phyloP scores from a whole-genome alignment of 2,888 invertebrate species.

The Dryadula phaetusa region DNA sequence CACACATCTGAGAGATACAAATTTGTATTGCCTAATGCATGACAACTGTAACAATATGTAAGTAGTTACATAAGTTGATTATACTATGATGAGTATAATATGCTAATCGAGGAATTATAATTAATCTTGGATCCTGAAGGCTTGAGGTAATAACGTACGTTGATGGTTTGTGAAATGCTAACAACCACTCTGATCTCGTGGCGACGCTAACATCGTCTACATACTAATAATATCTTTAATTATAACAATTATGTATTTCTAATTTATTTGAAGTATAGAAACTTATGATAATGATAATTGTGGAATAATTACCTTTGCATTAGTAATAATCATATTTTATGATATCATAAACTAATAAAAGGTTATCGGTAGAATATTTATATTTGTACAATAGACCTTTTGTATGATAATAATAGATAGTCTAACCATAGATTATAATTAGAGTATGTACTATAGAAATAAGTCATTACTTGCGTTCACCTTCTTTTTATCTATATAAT shows the following conservation, averaged over 20 bases:
- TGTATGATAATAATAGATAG: background rate
- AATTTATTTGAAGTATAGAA: background rate
- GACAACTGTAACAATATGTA: background rate
- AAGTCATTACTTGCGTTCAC: background rate
- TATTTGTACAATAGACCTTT: background rate
- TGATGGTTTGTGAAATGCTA: slow-evolving; percentile 9
- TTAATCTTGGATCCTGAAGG: slow-evolving; percentile 3
- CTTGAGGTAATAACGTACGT: slow-evolving; percentile 1
- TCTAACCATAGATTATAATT: slow-evolving; percentile 7
- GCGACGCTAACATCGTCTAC: background rate
- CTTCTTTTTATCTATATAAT: background rate
- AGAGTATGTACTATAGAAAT: background rate
- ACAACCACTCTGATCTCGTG: slow-evolving; percentile 6
- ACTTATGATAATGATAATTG: background rate
- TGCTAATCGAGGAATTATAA: slow-evolving; percentile 12
- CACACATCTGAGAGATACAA: background rate
- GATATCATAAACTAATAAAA: slow-evolving; percentile 12
- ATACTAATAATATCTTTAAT: background rate
- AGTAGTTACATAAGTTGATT: background rate
- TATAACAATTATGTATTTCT: background rate
- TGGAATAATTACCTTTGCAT: background rate
- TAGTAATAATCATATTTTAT: slow-evolving; percentile 16
- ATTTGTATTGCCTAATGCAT: slow-evolving; percentile 10
- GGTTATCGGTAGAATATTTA: background rate
- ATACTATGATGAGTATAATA: background rate